Conservation (phyloP, 2,888 invertebrate species). For the Hirtodrosophila cameraria region DNA sequence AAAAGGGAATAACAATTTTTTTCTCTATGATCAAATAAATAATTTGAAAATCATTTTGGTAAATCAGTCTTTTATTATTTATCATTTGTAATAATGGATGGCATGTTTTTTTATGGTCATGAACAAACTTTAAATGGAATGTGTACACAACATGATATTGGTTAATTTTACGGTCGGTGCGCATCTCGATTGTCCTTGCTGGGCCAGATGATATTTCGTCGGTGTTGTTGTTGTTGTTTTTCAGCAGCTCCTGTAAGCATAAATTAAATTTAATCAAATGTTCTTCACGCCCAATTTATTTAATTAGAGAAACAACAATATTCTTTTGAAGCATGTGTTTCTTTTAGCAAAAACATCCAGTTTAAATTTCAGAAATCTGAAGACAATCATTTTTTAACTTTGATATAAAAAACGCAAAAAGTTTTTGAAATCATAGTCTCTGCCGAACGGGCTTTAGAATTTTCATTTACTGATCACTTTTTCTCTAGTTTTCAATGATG, state of each 20-base stretch:
- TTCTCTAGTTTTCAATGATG: too few relatives aligned
- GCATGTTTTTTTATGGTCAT: neutral
- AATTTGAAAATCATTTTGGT: neutral
- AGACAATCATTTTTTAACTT: too few relatives aligned
- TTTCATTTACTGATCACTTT: too few relatives aligned
- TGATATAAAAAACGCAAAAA: too few relatives aligned
- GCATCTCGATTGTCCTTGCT: constrained; percentile 9
- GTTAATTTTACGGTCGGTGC: neutral
- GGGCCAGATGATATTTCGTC: neutral
- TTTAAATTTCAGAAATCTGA: too few relatives aligned
- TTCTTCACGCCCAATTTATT: neutral
- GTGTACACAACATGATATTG: neutral
- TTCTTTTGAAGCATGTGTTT: neutral
- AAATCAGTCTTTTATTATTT: constrained; percentile 18
- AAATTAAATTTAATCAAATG: constrained; percentile 10
- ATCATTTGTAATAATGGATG: neutral
- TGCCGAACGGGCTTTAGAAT: too few relatives aligned
- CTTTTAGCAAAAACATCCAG: constrained; percentile 5
- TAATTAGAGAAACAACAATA: neutral
- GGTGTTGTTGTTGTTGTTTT: neutral
- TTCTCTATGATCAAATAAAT: too few relatives aligned
- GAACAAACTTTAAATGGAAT: neutral
- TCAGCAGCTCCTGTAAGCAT: constrained; percentile 31
- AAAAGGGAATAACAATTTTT: neutral
- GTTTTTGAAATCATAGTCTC: too few relatives aligned